These are phyloP conservation scores for Microtus montanus DNA, from an alignment of 2,113 vertebrate genomes.

Conservation along the genomic window DNA sequence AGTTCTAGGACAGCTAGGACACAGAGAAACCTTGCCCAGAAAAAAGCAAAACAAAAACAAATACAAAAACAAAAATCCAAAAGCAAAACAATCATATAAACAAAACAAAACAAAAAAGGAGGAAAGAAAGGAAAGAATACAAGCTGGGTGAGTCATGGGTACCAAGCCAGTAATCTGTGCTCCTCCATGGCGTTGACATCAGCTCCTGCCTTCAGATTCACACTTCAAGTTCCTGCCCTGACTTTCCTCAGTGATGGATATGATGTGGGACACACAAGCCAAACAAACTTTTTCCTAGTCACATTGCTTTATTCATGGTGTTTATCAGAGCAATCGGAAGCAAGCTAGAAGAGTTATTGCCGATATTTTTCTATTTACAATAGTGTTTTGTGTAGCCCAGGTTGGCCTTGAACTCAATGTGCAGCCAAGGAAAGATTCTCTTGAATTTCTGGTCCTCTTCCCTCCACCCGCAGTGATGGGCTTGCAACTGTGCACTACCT, in stretches of 20 bases:
- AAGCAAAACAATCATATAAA: not conserved
- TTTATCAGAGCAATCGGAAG: not conserved
- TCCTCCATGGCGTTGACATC: not conserved
- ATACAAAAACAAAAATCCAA: too few species aligned
- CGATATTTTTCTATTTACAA: too few species aligned
- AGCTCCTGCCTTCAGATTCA: not conserved
- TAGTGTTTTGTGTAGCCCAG: not conserved
- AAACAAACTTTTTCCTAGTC: not conserved
- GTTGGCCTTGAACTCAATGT: not conserved
- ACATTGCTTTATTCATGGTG: not conserved
- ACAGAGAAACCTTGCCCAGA: not conserved
- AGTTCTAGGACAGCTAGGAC: not conserved
- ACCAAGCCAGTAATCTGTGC: not conserved
- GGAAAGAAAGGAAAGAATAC: not conserved
- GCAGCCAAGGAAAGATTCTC: not conserved
- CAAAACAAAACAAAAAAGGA: not conserved
- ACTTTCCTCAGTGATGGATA: not conserved
- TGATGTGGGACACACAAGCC: not conserved
- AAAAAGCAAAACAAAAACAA: too few species aligned
- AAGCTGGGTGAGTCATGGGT: not conserved
- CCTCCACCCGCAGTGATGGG: not conserved
- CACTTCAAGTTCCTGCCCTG: not conserved
- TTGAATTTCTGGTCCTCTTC: not conserved
- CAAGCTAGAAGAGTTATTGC: not conserved
- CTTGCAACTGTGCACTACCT: not conserved